Base-by-base conservation (phyloP, 2,797 vertebrate species). In the Micromesistius poutassou region DNA sequence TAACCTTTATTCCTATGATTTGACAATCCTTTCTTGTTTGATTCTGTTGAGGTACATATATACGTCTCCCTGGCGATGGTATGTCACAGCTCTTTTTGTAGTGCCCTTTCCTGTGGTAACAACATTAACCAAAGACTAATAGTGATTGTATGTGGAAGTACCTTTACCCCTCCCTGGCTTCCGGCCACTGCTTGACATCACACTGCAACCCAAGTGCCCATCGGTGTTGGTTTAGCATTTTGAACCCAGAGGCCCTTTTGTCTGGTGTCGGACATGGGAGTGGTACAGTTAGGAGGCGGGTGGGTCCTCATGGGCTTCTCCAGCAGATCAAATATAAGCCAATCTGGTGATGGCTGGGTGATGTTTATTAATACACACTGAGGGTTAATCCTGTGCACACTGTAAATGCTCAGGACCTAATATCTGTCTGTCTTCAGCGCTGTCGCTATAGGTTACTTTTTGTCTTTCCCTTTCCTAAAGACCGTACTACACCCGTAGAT, bases 91-190 rank as follows among this genome's bases (percentile, higher is more conserved):
- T 73, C 80, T 76, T 76, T 81, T 9, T 25, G 55, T 62, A 62
- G 94, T 95, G 94, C 95, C 94, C 74, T 83, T 85, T 73, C 88
- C 89, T 83, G 87, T 81, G 89, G 88, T 93, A 93, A 95, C 96
- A 95, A 96, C 87, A 76, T 84, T 96, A 97, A 99, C 97, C 98
- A 99, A 99, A 99, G 97, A 99, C 96, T 98, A 97, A 91, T 95
- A 96, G 95, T 99, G 97, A 99, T 99, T 99, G 97, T 99, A 99
- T 95, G 95, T 92, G 94, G 95, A 93, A 89, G 94, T 94, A 95
- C 89, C 95, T 84, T 93, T 93, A 87, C 83, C 93, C 88, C 88
- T 84, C 86, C 91, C 62, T 62, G 55, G 22, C 55, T 6, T 93
- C 89, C 90, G 86, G 93, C 89, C 89, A 79, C 86, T 82, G 85